These are phyloP conservation scores for Reticulitermes lucifugus DNA, from an alignment of 2,888 invertebrate species.

Conservation along the genomic window DNA sequence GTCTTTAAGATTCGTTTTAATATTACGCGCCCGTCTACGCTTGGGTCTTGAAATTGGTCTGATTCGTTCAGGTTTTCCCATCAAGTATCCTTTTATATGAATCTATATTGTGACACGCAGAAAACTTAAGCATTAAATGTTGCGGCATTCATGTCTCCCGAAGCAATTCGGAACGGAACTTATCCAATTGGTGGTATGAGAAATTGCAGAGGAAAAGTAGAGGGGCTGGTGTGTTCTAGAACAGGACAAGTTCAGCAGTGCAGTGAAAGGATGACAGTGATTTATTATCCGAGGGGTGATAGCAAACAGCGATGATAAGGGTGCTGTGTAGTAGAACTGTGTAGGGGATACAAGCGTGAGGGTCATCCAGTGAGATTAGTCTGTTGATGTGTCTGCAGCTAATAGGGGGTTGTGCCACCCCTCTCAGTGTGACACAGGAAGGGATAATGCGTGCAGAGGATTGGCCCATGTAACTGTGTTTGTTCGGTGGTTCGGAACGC, in stretches of 20 bases:
- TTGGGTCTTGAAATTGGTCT: too few species aligned
- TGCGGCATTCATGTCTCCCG: background rate
- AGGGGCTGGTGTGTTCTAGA: background rate
- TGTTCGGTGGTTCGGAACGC: background rate
- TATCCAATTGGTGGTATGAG: background rate
- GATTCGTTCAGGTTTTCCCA: too few species aligned
- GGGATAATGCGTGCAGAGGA: background rate
- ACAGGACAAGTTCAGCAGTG: background rate
- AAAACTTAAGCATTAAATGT: too few species aligned
- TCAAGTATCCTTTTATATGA: too few species aligned
- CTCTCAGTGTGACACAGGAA: background rate
- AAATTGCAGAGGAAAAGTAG: background rate
- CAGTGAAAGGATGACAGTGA: background rate
- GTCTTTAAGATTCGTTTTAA: too few species aligned
- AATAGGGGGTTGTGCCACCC: conserved; percentile 1
- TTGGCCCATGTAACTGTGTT: conserved; percentile 5
- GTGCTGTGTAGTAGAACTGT: background rate
- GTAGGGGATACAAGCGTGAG: background rate
- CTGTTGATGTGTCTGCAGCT: conserved; percentile 22
- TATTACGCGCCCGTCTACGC: too few species aligned
- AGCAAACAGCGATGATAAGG: conserved; percentile 33
- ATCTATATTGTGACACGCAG: too few species aligned
- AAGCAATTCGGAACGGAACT: background rate
- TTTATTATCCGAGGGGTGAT: conserved; percentile 36
- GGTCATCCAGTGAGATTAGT: conserved; percentile 34